Conservation (phyloP, 2,113 vertebrate species). For the Lepus timidus region DNA sequence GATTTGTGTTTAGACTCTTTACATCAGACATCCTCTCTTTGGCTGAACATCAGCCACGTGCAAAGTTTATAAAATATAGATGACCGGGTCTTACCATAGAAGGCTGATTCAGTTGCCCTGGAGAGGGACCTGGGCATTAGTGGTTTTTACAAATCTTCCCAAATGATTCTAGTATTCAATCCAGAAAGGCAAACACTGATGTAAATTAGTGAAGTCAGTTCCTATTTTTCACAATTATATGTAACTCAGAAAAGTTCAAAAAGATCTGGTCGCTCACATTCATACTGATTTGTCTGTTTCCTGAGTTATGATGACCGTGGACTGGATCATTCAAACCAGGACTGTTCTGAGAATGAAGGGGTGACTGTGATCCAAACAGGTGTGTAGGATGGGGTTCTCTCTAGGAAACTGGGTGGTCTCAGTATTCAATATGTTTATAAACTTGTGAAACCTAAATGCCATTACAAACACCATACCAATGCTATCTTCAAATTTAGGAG, state of each 20-base stretch:
- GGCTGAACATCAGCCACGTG: background rate
- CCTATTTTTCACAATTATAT: background rate
- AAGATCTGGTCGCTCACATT: background rate
- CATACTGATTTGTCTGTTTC: background rate
- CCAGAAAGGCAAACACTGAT: background rate
- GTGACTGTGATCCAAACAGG: background rate
- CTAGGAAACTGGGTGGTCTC: background rate
- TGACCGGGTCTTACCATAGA: background rate
- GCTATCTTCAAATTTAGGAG: background rate
- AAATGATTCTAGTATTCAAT: background rate
- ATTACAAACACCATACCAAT: background rate
- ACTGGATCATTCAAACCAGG: background rate
- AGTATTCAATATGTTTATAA: conserved; percentile 2
- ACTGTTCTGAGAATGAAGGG: background rate
- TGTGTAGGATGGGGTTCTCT: background rate
- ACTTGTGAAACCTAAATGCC: conserved; percentile 26
- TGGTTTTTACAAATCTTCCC: background rate
- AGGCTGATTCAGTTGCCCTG: background rate
- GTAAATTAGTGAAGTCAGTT: conserved; percentile 37
- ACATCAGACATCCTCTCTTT: background rate
- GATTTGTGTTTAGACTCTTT: background rate
- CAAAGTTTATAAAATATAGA: background rate
- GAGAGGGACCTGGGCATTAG: background rate
- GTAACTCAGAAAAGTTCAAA: conserved; percentile 22
- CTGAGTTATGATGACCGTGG: background rate